Conservation (phyloP, 1,140 invertebrate genomes). For the Philotrypesis tridentata region DNA sequence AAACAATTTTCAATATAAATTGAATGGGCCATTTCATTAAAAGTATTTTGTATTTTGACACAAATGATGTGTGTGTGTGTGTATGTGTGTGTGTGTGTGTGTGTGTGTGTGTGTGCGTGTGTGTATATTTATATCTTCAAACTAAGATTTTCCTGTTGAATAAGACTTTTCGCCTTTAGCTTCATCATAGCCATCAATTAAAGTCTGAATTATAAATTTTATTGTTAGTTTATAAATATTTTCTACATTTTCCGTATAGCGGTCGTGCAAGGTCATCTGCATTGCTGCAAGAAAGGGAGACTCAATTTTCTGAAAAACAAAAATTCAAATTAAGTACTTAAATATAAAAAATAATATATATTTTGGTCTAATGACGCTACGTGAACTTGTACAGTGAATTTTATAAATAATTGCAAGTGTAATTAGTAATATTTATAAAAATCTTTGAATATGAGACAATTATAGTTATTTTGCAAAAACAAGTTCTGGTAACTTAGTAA, state of each 20-base stretch:
- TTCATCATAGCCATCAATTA: slow-evolving; percentile 87
- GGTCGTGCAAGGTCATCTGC: slow-evolving; percentile 87
- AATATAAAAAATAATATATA: too few species aligned
- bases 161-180: slow-evolving; percentile 53
- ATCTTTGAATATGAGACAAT: too few species aligned
- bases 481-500: too few species aligned
- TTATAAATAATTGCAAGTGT: too few species aligned
- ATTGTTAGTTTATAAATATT: slow-evolving; percentile 93
- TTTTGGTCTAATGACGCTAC: too few species aligned
- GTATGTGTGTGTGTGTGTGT: too few species aligned
- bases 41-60: slow-evolving; percentile 8
- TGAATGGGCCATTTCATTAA: neutral
- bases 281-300: slow-evolving; percentile 91
- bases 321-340: neutral
- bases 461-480: too few species aligned
- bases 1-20: neutral
- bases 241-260: slow-evolving; percentile 93
- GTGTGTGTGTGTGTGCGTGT: too few species aligned
- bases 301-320: slow-evolving; percentile 88
- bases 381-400: too few species aligned
- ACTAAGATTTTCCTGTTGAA: neutral
- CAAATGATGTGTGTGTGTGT: neutral
- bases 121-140: neutral
- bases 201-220: slow-evolving; percentile 90
- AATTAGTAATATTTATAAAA: too few species aligned